Conservation (phyloP, 1,140 invertebrate genomes). For the Brachionus calyciflorus region DNA sequence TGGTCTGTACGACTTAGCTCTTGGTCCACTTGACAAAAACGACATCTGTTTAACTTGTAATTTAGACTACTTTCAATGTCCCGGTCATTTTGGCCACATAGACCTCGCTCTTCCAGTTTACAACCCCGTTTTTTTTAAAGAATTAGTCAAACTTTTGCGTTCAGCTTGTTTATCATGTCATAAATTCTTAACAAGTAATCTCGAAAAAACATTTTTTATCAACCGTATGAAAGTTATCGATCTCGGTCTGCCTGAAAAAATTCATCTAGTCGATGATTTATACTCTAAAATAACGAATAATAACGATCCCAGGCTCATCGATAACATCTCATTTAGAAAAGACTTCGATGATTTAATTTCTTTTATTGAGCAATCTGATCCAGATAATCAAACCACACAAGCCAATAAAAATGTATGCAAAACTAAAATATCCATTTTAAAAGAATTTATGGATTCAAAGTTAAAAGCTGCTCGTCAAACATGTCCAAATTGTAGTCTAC, state of each 20-base stretch:
- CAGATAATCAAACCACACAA: conserved; percentile 7
- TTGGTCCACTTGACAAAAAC: conserved; percentile 65
- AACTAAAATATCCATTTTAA: conserved; percentile 28
- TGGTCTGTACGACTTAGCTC: conserved; percentile 78
- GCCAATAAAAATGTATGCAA: conserved; percentile 51
- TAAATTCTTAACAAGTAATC: conserved; percentile 53
- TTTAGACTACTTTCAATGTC: conserved; percentile 69
- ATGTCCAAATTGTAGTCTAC: conserved; percentile 54
- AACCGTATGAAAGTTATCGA: conserved; percentile 74
- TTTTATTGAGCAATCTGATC: conserved; percentile 5
- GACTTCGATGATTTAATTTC: conserved; percentile 29
- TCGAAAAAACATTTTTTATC: conserved; percentile 63
- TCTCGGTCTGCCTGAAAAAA: conserved; percentile 70
- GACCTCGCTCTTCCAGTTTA: conserved; percentile 82
- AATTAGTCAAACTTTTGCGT: conserved; percentile 68
- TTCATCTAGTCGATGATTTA: conserved; percentile 67
- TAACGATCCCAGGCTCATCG: conserved; percentile 7
- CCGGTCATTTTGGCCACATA: conserved; percentile 92
- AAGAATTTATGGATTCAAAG: conserved; percentile 16
- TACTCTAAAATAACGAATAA: conserved; percentile 47
- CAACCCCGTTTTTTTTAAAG: conserved; percentile 83
- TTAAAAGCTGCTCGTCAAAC: conserved; percentile 39
- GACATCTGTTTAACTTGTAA: conserved; percentile 80
- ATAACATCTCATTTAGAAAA: neutral
- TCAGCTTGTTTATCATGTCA: conserved; percentile 65